Conservation (phyloP, 2,888 invertebrate genomes). For the Dysmachus trigonus region DNA sequence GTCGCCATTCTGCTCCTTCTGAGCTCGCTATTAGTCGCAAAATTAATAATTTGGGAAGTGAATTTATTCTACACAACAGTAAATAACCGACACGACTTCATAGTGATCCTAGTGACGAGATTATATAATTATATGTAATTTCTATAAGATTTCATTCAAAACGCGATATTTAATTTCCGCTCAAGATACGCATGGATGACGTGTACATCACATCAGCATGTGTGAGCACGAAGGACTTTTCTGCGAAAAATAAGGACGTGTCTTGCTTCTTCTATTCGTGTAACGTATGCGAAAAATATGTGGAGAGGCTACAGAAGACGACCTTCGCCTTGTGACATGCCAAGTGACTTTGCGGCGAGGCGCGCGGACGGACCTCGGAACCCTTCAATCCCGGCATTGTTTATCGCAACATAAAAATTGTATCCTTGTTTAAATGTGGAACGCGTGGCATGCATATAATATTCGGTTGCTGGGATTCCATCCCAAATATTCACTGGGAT, state of each 20-base stretch:
- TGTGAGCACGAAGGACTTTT: not conserved
- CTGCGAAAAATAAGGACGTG: not conserved
- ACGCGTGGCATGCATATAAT: conserved; percentile 36
- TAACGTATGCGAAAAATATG: not conserved
- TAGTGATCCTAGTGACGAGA: too few relatives aligned
- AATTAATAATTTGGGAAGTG: too few relatives aligned
- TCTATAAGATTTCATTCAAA: not conserved
- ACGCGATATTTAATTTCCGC: not conserved
- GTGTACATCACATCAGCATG: not conserved
- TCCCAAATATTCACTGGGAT: not conserved
- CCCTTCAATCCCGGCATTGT: conserved; percentile 17
- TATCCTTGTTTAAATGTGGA: conserved; percentile 40
- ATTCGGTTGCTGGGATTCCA: not conserved
- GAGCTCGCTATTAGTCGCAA: too few relatives aligned
- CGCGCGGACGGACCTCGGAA: conserved; percentile 1
- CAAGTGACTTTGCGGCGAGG: not conserved
- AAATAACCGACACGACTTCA: too few relatives aligned
- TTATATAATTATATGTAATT: too few relatives aligned
- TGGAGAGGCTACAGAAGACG: too few relatives aligned
- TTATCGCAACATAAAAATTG: conserved; percentile 33
- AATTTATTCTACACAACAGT: too few relatives aligned
- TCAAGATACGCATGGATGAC: not conserved
- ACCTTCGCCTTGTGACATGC: conserved; percentile 1
- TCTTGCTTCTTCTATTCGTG: not conserved
- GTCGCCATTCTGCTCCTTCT: too few relatives aligned